Evolutionary conservation across 1,140 invertebrate species (phyloP).

Genomic region (Bombyx mandarina): DNA sequence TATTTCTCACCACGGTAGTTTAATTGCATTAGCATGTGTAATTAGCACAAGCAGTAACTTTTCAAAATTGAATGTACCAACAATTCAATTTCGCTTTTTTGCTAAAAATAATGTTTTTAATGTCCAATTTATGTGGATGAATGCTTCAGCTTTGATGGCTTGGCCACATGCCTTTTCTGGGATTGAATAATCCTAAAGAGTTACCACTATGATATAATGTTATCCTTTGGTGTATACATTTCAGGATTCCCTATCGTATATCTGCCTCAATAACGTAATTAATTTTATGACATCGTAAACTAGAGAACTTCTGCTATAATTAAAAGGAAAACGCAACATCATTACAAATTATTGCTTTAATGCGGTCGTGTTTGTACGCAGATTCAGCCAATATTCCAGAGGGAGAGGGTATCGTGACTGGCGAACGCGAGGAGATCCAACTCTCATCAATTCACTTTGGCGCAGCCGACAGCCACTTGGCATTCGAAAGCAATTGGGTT

Average conservation of each 20-base stretch:
- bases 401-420: constrained; percentile 76
- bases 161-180: constrained; percentile 36
- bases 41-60: constrained; percentile 50
- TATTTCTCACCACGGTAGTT: constrained; percentile 49
- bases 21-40: constrained; percentile 59
- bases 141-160: constrained; percentile 46
- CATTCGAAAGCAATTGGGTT: constrained; percentile 76
- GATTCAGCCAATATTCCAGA: constrained; percentile 72
- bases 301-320: too few species aligned
- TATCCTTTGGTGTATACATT: too few species aligned
- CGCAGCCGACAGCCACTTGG: constrained; percentile 78
- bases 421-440: constrained; percentile 76
- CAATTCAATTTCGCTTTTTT: constrained; percentile 70
- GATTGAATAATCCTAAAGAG: too few species aligned
- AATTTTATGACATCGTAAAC: too few species aligned
- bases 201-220: too few species aligned
- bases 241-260: too few species aligned
- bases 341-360: background rate
- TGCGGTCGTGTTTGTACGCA: constrained; percentile 39
- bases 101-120: constrained; percentile 42
- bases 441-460: constrained; percentile 78
- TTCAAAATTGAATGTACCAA: constrained; percentile 52
- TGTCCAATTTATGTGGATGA: constrained; percentile 42
- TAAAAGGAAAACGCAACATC: too few species aligned
- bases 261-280: too few species aligned